These are phyloP conservation scores for Ploceus nigricollis DNA, from an alignment of 2,113 vertebrate genomes.

Conservation along the genomic window DNA sequence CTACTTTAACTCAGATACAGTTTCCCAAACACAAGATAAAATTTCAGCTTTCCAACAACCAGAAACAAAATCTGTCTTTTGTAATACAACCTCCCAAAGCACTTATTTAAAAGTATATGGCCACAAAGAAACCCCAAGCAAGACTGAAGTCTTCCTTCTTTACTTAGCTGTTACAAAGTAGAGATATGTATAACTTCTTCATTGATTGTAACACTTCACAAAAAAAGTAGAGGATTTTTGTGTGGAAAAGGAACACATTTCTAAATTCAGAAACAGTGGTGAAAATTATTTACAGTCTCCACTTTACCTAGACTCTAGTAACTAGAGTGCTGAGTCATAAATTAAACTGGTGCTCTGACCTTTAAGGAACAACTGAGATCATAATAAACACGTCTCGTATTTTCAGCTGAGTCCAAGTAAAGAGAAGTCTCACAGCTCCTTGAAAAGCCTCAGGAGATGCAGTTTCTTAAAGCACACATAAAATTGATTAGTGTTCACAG, in stretches of 20 bases:
- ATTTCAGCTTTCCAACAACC: neutral
- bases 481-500: neutral
- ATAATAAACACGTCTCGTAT: constrained; percentile 36
- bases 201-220: neutral
- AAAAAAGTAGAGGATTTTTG: neutral
- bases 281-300: constrained; percentile 12
- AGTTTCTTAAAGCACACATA: neutral
- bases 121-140: neutral
- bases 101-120: neutral
- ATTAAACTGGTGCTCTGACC: constrained; percentile 34
- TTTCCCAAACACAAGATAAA: constrained; percentile 32
- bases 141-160: neutral
- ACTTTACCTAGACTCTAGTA: constrained; percentile 40
- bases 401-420: neutral
- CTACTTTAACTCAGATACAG: neutral
- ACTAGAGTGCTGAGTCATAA: constrained; percentile 34
- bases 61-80: neutral
- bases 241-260: neutral
- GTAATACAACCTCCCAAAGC: neutral
- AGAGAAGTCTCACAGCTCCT: neutral
- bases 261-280: neutral
- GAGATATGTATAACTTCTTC: neutral
- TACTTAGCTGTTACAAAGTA: neutral
- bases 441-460: neutral
- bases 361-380: constrained; percentile 46